Base-by-base conservation (phyloP, 2,888 invertebrate genomes). In the Yponomeuta malinellus region DNA sequence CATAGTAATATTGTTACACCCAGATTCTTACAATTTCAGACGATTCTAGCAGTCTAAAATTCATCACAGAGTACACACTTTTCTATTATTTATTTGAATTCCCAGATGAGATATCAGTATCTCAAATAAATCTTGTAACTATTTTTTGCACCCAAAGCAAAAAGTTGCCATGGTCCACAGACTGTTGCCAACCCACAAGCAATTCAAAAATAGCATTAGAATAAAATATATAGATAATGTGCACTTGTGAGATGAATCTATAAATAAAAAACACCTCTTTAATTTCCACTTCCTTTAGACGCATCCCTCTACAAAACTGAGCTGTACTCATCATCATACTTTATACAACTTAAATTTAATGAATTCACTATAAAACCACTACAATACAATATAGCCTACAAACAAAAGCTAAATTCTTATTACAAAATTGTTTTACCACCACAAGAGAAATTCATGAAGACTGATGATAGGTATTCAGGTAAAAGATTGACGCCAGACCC, bases 1-100 rank as follows among this genome's bases (percentile, higher is more conserved):
- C 85, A 86, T 86, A 82, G 84, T 85, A 86, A 84, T 87, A 83
- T 84, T 83, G 84, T 85, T 83, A 86, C 85, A 87, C 82, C 86
- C 85, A 86, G 85, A 86, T 84, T 86, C 86, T 85, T 85, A 84
- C 80, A 80, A 84, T 80, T 81, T 81, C 78, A 82, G 81, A 85
- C 81, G 82, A 78, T 79, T 78, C 82, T 84, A 84, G 82, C 83
- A 85, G 80, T 82, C 83, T 82, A 86, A 81, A 82, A 83, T 69
- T 72, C 72, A 74, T 71, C 71, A 72, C 70, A 72, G 70, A 73
- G 69, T 71, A 73, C 74, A 73, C 73, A 70, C 65, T 71, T 68
- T 71, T 72, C 70, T 66, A 71, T 63, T 23, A 37, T 43, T 70
- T 68, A 66, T 71, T n/a, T 64, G 15, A 52, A 70, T 43, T 43